phyloP scores from a whole-genome alignment of 2,113 vertebrate species.

The Lepisosteus oculatus region DNA sequence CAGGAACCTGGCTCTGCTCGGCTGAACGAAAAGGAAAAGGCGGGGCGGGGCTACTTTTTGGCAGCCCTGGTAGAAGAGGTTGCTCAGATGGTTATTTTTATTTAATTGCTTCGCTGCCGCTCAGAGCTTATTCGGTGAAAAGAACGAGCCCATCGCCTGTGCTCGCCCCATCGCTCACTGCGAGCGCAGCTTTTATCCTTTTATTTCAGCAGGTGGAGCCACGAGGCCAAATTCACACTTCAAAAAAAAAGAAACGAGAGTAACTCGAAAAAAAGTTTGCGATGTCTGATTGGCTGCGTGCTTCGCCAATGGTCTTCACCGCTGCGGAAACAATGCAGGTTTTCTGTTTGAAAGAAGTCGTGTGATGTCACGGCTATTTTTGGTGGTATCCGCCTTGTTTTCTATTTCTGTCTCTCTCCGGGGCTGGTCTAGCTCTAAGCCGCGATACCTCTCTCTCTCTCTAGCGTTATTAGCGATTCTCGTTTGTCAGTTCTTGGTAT shows the following conservation, averaged over 20 bases:
- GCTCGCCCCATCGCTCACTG: no score
- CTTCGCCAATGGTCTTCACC: conserved; percentile 35
- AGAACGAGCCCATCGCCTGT: no score
- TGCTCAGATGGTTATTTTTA: no score
- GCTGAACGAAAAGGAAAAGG: no score
- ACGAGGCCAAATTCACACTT: background rate
- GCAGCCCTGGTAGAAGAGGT: no score
- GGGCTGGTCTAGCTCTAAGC: conserved; percentile 40
- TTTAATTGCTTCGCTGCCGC: no score
- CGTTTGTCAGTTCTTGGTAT: background rate
- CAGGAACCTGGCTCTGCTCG: no score
- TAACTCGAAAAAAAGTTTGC: background rate
- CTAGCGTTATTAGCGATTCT: conserved; percentile 16
- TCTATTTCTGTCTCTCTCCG: conserved; percentile 64
- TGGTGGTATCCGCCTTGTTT: conserved; percentile 60
- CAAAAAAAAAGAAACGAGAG: conserved; percentile 6
- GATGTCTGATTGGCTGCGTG: conserved; percentile 38
- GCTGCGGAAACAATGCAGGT: conserved; percentile 50
- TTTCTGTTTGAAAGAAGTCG: conserved; percentile 31
- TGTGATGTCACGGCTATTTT: conserved; percentile 67
- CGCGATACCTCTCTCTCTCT: conserved; percentile 37
- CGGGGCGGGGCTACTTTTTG: no score
- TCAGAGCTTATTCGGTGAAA: no score
- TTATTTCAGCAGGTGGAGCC: conserved; percentile 23
- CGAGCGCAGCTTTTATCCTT: background rate